Base-by-base conservation (phyloP, 2,797 vertebrate genomes). In the Phaenicophaeus curvirostris region DNA sequence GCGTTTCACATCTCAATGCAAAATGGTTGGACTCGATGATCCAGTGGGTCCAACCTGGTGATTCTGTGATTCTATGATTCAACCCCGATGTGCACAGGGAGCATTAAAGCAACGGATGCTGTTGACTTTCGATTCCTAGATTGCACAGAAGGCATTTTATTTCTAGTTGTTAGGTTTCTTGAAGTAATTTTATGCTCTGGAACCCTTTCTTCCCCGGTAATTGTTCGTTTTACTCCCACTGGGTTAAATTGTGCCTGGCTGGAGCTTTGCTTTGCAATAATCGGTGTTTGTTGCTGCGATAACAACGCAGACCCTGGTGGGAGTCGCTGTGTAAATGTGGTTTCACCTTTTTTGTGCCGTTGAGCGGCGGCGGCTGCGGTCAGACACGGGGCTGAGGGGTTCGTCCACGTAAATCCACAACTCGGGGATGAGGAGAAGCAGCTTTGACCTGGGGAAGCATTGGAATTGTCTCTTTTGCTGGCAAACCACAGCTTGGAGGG, bases 281-380 rank as follows among this genome's bases (percentile, higher is more conserved):
- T 28, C 3, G 0, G 13, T 15, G 17, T 41, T 48, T 25, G 21
- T 42, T 28, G 27, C 15, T n/a, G 41, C n/a, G 59, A 41, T 39
- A 53, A 18, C 28, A 31, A 54, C 3, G 1, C 4, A 6, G 41
- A 28, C 20, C 17, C 4, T 24, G 27, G 35, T 5, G 3, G 11
- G 44, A 78, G 28, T 31, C 68, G 25, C 18, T 5, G 35, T 28
- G n/a, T 62, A 50, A 57, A 20, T 11, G 2, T 37, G 62, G 13
- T 28, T 57, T 55, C 15, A 8, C 42, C 11, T 42, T 42, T 42
- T 42, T 15, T 11, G 42, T 42, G 42, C 42, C 15, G 14, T 42
- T 42, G 14, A 42, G 14, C 7, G 14, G 12, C 16, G 15, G 42
- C 16, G 42, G 51, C 8, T 28, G 42, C 16, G 12, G 44, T 7